Base-by-base conservation (phyloP, 2,888 invertebrate genomes). In the Steromphala cineraria region DNA sequence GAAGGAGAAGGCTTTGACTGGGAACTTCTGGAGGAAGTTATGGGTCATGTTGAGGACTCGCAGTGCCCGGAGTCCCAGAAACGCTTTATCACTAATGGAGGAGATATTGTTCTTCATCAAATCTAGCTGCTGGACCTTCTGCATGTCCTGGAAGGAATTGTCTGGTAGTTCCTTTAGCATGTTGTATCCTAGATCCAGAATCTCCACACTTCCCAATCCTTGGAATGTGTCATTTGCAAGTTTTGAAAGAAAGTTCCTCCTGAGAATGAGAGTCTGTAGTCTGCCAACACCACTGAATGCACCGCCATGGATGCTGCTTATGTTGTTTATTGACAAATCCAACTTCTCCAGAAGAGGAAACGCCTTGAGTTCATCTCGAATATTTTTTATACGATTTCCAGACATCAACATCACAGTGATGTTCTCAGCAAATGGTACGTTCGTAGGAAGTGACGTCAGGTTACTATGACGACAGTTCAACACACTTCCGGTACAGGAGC, bases 121-220 rank as follows among this genome's bases (percentile, higher is more conserved):
- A 21, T 81, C 81, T 15, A 81, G 28, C 8, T 75, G 53, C 15
- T 79, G 21, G 36, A 81, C 53, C 28, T 36, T 36, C 36, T 21
- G 21, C 53, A 81, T 53, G 17, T 53, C 62, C 53, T 75, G 40
- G 67, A 81, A 81, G 36, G 67, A 62, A 28, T 53, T 21, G 15
- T 53, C 46, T 5, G 28, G 24, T 3, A 81, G 53, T 24, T 53
- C 53, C 28, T 28, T 31, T 21, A 81, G 28, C 21, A 52, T 36
- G 67, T 81, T 81, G 55, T 75, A 81, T 24, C 81, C 78, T 8
- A 81, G 55, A 40, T 81, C 81, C 55, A 81, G 76, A 19, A 2
- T 17, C 21, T 24, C 62, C 53, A 81, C 19, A n/a, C 21, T 52
- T 17, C 40, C 7, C 53, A 81, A 31, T 0, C 79, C 79, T 21